Conservation (phyloP, 2,888 invertebrate genomes). For the Galeopsomyia nigrocyanea region DNA sequence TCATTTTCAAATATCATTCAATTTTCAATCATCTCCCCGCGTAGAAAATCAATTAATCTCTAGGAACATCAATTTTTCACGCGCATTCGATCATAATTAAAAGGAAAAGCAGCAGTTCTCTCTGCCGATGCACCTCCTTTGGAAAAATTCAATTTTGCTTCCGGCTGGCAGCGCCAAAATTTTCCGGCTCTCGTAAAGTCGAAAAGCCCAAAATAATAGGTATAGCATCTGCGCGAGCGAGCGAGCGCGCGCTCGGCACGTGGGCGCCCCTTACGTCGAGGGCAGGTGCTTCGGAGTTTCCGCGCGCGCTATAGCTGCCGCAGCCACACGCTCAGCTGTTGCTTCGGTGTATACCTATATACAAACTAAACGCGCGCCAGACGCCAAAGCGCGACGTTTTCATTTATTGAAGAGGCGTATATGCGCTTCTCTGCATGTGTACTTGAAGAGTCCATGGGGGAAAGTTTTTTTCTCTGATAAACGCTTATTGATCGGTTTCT, state of each 20-base stretch:
- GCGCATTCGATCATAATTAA: constrained; percentile 10
- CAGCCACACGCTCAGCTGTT: constrained; percentile 62
- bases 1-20: not conserved
- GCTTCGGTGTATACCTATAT: constrained; percentile 53
- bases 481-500: constrained; percentile 30
- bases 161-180: not conserved
- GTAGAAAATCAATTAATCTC: constrained; percentile 19
- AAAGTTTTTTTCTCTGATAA: constrained; percentile 32
- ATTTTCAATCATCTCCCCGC: not conserved
- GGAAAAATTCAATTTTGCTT: constrained; percentile 18
- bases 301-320: too few species aligned
- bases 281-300: constrained; percentile 59
- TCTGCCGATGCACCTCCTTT: not conserved
- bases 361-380: constrained; percentile 7
- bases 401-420: constrained; percentile 3
- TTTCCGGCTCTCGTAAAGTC: constrained; percentile 28
- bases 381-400: constrained; percentile 1
- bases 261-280: constrained; percentile 53
- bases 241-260: constrained; percentile 16
- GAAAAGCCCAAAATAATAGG: constrained; percentile 31
- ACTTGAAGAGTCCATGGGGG: not conserved
- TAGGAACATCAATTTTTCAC: constrained; percentile 2
- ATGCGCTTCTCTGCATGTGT: not conserved
- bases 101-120: not conserved
- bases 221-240: constrained; percentile 38